Evolutionary conservation across 2,888 invertebrate genomes (phyloP), one percentile per base, ranked within the genome.

Genomic region (Patella pellucida): DNA sequence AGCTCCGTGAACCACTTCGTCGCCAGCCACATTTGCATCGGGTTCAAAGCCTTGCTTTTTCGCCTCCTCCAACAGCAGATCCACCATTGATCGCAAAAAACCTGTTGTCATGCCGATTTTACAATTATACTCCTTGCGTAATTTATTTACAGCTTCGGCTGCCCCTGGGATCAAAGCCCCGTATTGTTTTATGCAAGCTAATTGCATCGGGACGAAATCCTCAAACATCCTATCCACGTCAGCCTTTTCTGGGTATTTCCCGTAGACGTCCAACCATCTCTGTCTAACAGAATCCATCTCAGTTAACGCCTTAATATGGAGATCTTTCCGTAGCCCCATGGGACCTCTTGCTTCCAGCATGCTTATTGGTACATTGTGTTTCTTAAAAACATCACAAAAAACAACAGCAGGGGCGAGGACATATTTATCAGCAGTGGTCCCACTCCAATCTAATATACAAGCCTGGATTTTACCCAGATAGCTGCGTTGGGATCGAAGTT

Each of bases 401-500:
- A 88, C 88, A 0, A 86, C 84, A 1, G 90, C 89, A 1, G 91
- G 91, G 0, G 91, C 90, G 52, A 90, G 79, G 52, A 90, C 90
- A 75, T 91, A 91, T 75, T 89, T 90, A 81, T 91, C 91, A 4
- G 89, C 87, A 4, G 90, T 89, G 4, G 91, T 91, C 9, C 91
- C 91, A 73, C 87, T 87, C 89, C 89, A 89, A 79, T 89, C 89
- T 76, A 89, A 78, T 73, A 89, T 87, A 69, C 83, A 84, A 1
- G 88, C 89, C 80, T 86, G 86, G 50, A 88, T 83, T 7, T 84
- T 83, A 0, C 89, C 89, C 14, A 82, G 77, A 69, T 89, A 89
- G 12, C 73, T 72, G 9, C 87, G 79, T 7, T 79, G 52, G 62
- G 78, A 85, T 16, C 85, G 81, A 75, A 79, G 80, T 2, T 73